Base-by-base conservation (phyloP, 1,140 invertebrate genomes). In the Chymomyza costata region DNA sequence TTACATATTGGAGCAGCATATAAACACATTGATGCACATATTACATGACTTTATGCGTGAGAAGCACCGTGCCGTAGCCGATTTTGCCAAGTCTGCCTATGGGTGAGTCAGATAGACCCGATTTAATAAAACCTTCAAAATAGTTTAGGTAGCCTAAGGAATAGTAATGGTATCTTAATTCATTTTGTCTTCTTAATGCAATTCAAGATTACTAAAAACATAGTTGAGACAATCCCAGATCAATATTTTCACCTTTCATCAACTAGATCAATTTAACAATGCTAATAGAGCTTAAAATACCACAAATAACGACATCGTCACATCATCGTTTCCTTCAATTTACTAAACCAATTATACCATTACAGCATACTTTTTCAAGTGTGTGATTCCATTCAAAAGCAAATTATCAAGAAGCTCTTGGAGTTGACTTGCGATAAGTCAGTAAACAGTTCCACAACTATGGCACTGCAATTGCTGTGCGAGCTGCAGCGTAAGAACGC, bases 1-100 rank as follows among this genome's bases (percentile, higher is more conserved):
- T 8, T 68, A 86, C 37, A 64, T 87, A 10, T 52, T 87, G 19
- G 80, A 86, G 19, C 63, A 85, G 19, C 85, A 86, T 46, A 85
- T 86, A 7, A 54, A 39, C 30, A 73, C 82, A 7, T 56, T 88
- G 5, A 78, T 87, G 51, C 69, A 87, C 48, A 81, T 88, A 7
- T 49, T 85, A 8, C 59, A 85, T 28, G 69, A 68, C 25, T 85
- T 83, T 60, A 60, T 85, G 38, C 62, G 73, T 3, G 83, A 85
- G 28, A 85, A 83, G 49, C 65, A 76, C 59, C 58, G 54, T 25
- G 44, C 53, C 10, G 71, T 85, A 1, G 51, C 62, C 0, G 64
- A 83, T 17, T 85, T 85, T 45, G 83, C 81, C 1, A 83, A 73
- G 48, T 47, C 58, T 7, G 50, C 67, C 0, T 85, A 76, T 34